Percentiles rank a stretch among this genome's conserved stretches.
Conservation (phyloP, 30 jellyfish, hydroid and myxozoan species). For the Cassiopea andromeda region DNA sequence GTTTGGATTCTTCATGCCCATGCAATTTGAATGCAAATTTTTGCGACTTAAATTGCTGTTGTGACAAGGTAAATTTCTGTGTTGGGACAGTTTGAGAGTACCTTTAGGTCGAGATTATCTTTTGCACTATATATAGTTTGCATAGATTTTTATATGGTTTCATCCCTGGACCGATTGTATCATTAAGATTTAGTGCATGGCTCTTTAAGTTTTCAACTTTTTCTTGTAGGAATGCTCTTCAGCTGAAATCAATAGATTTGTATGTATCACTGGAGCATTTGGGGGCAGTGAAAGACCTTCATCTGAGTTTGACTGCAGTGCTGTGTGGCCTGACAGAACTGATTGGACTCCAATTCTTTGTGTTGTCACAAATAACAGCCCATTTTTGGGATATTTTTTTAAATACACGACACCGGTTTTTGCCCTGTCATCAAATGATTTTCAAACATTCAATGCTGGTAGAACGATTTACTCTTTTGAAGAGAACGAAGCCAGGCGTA, state of each 20-base stretch:
- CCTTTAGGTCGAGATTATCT: too few relatives aligned
- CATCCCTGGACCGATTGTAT: not conserved
- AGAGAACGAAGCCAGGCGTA: conserved; percentile 56
- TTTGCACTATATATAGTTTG: too few relatives aligned
- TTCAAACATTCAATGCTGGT: conserved; percentile 35
- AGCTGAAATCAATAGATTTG: conserved; percentile 40
- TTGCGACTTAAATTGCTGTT: conserved; percentile 76
- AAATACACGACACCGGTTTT: conserved; percentile 70
- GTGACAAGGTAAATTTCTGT: conserved; percentile 57
- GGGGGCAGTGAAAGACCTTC: conserved; percentile 57
- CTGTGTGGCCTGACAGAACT: conserved; percentile 74
- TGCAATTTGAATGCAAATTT: conserved; percentile 41
- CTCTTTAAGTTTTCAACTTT: not conserved
- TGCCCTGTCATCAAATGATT: conserved; percentile 16
- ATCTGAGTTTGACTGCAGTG: conserved; percentile 67
- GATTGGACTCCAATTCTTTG: conserved; percentile 80
- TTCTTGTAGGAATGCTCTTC: conserved; percentile 57
- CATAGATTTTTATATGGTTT: too few relatives aligned
- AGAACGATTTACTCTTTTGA: conserved; percentile 26
- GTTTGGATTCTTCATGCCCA: conserved; percentile 63
- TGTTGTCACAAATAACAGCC: conserved; percentile 77
- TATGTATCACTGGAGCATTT: conserved; percentile 58
- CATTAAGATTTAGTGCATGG: not conserved
- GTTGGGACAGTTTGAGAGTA: too few relatives aligned
- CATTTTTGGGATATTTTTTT: conserved; percentile 67